Conservation (phyloP, 2,888 invertebrate genomes). For the Xestia ashworthii region DNA sequence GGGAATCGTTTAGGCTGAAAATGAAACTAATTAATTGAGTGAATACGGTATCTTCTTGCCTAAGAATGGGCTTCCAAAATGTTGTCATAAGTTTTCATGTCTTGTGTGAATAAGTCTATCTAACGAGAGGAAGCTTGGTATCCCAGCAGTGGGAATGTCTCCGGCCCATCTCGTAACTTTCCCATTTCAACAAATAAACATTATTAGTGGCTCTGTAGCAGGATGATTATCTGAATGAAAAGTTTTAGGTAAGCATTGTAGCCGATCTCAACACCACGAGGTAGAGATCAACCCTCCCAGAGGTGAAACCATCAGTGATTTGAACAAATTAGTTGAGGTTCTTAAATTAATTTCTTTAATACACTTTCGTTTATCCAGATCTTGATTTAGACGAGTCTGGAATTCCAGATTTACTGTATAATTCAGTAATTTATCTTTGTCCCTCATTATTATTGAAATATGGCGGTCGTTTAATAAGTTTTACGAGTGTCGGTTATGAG, state of each 20-base stretch:
- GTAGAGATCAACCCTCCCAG: background rate
- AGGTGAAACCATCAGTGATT: background rate
- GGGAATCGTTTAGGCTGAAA: rapidly evolving
- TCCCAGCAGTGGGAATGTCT: background rate
- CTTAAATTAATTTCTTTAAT: background rate
- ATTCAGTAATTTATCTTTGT: conserved; percentile 23
- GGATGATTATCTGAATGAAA: background rate
- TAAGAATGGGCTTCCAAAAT: background rate
- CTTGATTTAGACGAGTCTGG: background rate
- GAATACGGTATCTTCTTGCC: background rate
- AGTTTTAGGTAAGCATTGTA: background rate
- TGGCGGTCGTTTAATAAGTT: conserved; percentile 50
- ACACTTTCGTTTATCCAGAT: background rate
- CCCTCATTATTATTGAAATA: conserved; percentile 56
- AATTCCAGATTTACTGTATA: conserved; percentile 32
- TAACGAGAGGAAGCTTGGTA: background rate
- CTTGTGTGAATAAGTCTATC: background rate
- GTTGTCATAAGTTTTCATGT: background rate
- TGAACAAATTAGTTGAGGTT: background rate
- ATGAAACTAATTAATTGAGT: no score
- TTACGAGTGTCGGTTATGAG: conserved; percentile 60
- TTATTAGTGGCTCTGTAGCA: background rate
- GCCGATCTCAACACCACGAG: background rate
- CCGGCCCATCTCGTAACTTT: no score
- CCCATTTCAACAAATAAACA: no score